A percentile compares a stretch with the other conserved stretches of the same genome.
phyloP scores from a whole-genome alignment of 2,888 invertebrate species.

The Polydrusus pterygomalis region DNA sequence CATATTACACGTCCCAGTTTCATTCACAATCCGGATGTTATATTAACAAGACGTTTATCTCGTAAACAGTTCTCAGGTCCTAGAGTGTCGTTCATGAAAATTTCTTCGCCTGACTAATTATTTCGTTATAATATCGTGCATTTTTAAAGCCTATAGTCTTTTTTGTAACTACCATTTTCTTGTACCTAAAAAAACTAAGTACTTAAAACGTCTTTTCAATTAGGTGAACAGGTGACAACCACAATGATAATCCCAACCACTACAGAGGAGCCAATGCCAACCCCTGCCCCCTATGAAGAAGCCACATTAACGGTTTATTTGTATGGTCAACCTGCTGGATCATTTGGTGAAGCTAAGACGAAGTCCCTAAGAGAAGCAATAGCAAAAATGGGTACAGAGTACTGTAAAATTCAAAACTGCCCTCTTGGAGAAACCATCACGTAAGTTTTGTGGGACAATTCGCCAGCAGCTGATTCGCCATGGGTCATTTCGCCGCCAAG shows the following conservation, averaged over 20 bases:
- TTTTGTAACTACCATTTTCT: too few relatives aligned
- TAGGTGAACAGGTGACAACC: constrained; percentile 56
- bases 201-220: background rate
- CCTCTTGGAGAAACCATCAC: constrained; percentile 56
- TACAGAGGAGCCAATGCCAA: constrained; percentile 56
- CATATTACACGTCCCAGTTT: too few relatives aligned
- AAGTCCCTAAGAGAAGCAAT: constrained; percentile 47
- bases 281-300: constrained; percentile 50
- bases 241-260: constrained; percentile 56
- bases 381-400: constrained; percentile 57
- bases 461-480: too few relatives aligned
- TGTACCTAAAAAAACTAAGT: too few relatives aligned
- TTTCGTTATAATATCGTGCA: too few relatives aligned
- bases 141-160: too few relatives aligned
- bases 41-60: too few relatives aligned
- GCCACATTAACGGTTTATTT: constrained; percentile 55
- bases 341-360: constrained; percentile 40
- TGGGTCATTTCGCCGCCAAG: too few relatives aligned
- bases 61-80: too few relatives aligned
- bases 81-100: too few relatives aligned
- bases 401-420: constrained; percentile 56
- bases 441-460: constrained; percentile 54
- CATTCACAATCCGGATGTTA: too few relatives aligned
- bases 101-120: too few relatives aligned
- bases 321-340: constrained; percentile 44